A percentile compares a stretch with the other conserved stretches of the same genome.
Evolutionary conservation across 2,888 invertebrate genomes (phyloP).

Genomic region (Pherbina coryleti): DNA sequence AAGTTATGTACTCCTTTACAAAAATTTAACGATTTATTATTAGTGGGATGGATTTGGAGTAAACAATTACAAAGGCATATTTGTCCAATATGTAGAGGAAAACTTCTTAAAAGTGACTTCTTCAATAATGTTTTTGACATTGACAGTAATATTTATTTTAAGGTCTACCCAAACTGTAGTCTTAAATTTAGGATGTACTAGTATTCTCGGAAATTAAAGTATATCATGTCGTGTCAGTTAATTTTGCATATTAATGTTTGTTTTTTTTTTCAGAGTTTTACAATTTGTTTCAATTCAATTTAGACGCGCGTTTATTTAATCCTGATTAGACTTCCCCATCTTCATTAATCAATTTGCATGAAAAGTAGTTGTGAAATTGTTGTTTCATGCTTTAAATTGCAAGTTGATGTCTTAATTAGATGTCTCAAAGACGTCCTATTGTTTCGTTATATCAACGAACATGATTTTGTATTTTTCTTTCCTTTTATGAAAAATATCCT

Average conservation of each 20-base stretch:
- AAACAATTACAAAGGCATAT: too few species aligned
- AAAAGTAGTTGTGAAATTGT: conserved; percentile 41
- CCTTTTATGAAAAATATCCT: background rate
- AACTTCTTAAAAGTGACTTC: too few species aligned
- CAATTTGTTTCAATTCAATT: conserved; percentile 23
- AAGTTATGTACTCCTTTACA: background rate
- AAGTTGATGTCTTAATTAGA: conserved; percentile 51
- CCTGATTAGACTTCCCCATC: background rate
- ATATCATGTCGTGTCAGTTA: too few species aligned
- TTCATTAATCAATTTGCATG: conserved; percentile 51
- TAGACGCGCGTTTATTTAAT: background rate
- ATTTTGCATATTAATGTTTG: too few species aligned
- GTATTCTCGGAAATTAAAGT: too few species aligned
- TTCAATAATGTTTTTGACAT: too few species aligned
- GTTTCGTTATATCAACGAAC: conserved; percentile 37
- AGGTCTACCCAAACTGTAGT: too few species aligned
- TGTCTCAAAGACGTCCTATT: conserved; percentile 44
- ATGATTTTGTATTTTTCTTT: conserved; percentile 36
- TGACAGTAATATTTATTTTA: too few species aligned
- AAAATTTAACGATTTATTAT: background rate
- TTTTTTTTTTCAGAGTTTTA: background rate
- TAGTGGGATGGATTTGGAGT: too few species aligned
- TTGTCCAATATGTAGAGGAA: too few species aligned
- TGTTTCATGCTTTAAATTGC: conserved; percentile 50
- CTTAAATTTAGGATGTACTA: too few species aligned